These are phyloP conservation scores for Esox niger DNA, from an alignment of 2,113 vertebrate genomes.

Conservation along the genomic window DNA sequence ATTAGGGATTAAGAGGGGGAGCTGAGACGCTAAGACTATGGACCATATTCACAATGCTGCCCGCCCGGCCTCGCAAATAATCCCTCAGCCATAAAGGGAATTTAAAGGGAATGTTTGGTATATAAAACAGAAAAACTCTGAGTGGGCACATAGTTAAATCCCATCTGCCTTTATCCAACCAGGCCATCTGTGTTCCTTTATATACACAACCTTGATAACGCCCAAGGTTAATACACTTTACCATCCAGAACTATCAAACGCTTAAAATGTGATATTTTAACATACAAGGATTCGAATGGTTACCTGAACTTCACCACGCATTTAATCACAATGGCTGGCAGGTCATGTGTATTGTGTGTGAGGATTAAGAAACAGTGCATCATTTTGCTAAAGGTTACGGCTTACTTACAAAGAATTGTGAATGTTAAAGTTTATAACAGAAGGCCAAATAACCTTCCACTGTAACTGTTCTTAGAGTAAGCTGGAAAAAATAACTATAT, in stretches of 20 bases:
- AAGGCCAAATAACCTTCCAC: too few species aligned
- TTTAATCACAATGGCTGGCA: neutral
- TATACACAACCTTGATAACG: neutral
- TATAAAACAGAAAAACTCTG: neutral
- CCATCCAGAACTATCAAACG: neutral
- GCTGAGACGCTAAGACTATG: neutral
- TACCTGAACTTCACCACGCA: neutral
- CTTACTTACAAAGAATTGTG: too few species aligned
- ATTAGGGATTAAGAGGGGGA: too few species aligned
- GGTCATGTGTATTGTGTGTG: too few species aligned
- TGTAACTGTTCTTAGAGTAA: too few species aligned
- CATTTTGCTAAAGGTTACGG: too few species aligned
- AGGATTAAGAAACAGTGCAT: too few species aligned
- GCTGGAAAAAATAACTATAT: too few species aligned
- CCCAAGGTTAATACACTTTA: slow-evolving; percentile 2
- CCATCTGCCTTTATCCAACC: neutral
- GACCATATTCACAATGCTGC: neutral
- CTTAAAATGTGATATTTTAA: neutral
- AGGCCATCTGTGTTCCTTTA: neutral
- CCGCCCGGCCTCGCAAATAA: neutral
- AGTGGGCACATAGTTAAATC: neutral
- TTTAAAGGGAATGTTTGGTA: neutral
- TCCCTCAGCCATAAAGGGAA: neutral
- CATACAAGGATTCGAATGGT: neutral
- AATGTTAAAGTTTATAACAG: too few species aligned